Evolutionary conservation across 2,888 invertebrate species (phyloP), one percentile per base, ranked within the genome.

Genomic region (Luffia ferchaultella): DNA sequence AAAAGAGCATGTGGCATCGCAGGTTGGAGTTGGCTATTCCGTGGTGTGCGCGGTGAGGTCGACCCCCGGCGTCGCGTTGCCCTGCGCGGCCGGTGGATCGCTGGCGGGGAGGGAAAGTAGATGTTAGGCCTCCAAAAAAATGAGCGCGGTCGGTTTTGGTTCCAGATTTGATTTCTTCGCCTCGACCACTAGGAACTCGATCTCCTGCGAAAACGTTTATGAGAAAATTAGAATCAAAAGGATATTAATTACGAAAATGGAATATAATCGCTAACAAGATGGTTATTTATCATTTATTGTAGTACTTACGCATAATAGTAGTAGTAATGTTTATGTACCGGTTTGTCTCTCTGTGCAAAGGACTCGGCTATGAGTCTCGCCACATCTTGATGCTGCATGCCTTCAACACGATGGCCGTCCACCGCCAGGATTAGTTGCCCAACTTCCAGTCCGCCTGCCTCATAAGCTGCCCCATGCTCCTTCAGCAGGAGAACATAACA

Each of bases 381-480:
- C 54, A 96, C 95, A 65, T 96, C 94, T 79, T 93, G 93, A 74
- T 96, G 96, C 63, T 92, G 92, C 70, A 95, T 85, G 52, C 93
- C 93, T 70, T 90, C 88, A 53, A 91, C 90, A 52, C 89, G 85
- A 68, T 89, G 88, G 55, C 96, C 95, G 72, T 96, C 94, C 59
- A 96, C 94, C 73, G 96, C 95, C 58, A 97, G 86, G 65, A 98
- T 96, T 58, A 97, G 86, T 80, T 97, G 97, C 53, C 97, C 97
- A 57, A 96, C 95, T 76, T 96, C 94, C 58, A 98, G 85, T 53
- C 96, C 96, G 43, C 96, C 96, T 46, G 96, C 95, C 70, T 93
- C 93, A 73, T 90, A 94, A 44, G 97, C 97, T 53, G 97, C 96
- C 50, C 97, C 97, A 73, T 95, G 94, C 79, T 96, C 95, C 96